Percentiles rank a stretch among this genome's conserved stretches.
Conservation (phyloP, 1,140 invertebrate species). For the Eueides isabella region DNA sequence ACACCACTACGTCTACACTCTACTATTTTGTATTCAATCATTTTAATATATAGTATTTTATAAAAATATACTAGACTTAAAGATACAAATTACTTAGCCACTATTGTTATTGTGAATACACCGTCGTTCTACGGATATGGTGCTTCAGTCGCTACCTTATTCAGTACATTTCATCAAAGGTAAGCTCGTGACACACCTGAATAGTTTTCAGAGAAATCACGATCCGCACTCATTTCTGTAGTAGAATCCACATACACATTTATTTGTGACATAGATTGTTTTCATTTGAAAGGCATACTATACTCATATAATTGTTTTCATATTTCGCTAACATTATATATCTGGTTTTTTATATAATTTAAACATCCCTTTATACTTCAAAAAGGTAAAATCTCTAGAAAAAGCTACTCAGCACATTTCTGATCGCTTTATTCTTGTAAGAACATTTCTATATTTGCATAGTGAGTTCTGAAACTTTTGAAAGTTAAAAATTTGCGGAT, state of each 20-base stretch:
- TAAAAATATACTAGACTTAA: background rate
- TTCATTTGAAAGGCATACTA: background rate
- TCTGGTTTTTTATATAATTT: background rate
- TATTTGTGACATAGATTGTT: background rate
- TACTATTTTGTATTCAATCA: no score
- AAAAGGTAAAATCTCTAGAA: background rate
- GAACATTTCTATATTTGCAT: constrained; percentile 23
- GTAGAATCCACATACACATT: background rate
- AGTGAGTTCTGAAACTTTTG: constrained; percentile 23
- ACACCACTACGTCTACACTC: no score
- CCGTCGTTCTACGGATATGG: constrained; percentile 18
- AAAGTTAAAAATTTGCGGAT: constrained; percentile 24
- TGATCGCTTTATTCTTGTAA: constrained; percentile 17
- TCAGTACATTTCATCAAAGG: constrained; percentile 38
- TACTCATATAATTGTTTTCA: background rate
- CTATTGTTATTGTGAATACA: constrained; percentile 22
- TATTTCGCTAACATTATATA: background rate
- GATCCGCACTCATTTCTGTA: constrained; percentile 28
- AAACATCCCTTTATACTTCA: background rate
- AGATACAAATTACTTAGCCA: constrained; percentile 22
- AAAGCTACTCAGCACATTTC: background rate
- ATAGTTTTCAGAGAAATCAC: constrained; percentile 32
- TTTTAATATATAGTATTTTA: no score
- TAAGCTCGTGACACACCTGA: constrained; percentile 27
- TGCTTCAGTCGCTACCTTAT: constrained; percentile 18